Base-by-base conservation (phyloP, 2,888 invertebrate genomes). In the Cinara cedri region DNA sequence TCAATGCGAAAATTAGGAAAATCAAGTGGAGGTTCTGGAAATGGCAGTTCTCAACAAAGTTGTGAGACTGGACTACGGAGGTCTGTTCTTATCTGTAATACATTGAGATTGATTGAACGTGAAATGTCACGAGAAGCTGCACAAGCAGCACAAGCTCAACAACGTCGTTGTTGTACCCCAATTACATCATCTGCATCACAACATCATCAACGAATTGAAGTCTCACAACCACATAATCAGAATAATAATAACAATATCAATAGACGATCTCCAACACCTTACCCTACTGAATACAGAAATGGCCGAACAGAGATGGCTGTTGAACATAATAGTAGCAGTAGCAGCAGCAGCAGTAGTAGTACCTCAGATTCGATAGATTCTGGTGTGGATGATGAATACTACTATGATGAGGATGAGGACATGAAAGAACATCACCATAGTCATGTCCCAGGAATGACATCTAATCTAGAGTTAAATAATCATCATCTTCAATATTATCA, bases 41-140 rank as follows among this genome's bases (percentile, higher is more conserved):
- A 26, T 16, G 49, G 34, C 16, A 90, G 94, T 84, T 92, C 93
- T 84, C 90, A 95, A 78, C 95, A 95, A 86, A 93, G 93, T 83
- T 93, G 94, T 80, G 96, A 96, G 86, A 95, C 96, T 62, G 94
- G 94, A 82, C 88, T 97, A 81, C 90, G 94, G 84, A 91, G 95
- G 82, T 96, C 95, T 68, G 96, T 97, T 85, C 90, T 97, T 82
- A 96, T 97, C 84, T 95, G 95, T 88, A 96, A 96, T 87, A 96
- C 96, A 80, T 86, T 96, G 83, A 91, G 95, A 85, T 90, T 92
- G 85, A 92, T 96, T 85, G 96, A 96, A 87, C 90, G 92, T 80
- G 96, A 96, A 87, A 93, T 96, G 90, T 94, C 94, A 86, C 84
- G 85, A 80, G 88, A 88, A 82, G 88, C 78, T 34, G 66, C 66